phyloP scores from a whole-genome alignment of 30 jellyfish, hydroid and myxozoan species.

The Clytia hemisphaerica region DNA sequence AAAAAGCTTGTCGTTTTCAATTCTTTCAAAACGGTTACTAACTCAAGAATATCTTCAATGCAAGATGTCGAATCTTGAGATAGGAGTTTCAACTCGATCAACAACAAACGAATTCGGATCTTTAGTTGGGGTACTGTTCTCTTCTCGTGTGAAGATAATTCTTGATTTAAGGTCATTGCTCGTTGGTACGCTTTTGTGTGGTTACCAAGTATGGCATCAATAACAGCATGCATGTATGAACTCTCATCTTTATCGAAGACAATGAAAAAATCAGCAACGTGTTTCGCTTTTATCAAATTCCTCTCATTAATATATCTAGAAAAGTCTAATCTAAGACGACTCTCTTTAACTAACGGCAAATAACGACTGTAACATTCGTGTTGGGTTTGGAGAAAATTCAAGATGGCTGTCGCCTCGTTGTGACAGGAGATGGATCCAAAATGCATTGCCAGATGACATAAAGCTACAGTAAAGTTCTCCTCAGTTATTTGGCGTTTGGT shows the following conservation, averaged over 20 bases:
- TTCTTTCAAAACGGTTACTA: not conserved
- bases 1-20: not conserved
- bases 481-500: not conserved
- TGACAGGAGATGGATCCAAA: not conserved
- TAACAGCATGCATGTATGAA: not conserved
- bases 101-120: not conserved
- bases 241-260: slow-evolving; percentile 6
- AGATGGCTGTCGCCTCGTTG: not conserved
- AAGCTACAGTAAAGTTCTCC: slow-evolving; percentile 14
- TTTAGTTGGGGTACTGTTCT: not conserved
- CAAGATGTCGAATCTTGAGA: not conserved
- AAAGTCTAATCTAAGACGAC: not conserved
- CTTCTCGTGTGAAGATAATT: not conserved
- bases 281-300: not conserved
- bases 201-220: slow-evolving; percentile 12
- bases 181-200: slow-evolving; percentile 4
- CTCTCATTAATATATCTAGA: slow-evolving; percentile 1
- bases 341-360: not conserved
- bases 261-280: not conserved
- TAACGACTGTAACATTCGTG: slow-evolving; percentile 4
- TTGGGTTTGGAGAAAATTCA: not conserved
- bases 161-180: not conserved
- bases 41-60: not conserved
- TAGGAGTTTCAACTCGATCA: not conserved
- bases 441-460: slow-evolving; percentile 21